Evolutionary conservation across 2,113 vertebrate genomes (phyloP).

Genomic region (Sapajus apella): DNA sequence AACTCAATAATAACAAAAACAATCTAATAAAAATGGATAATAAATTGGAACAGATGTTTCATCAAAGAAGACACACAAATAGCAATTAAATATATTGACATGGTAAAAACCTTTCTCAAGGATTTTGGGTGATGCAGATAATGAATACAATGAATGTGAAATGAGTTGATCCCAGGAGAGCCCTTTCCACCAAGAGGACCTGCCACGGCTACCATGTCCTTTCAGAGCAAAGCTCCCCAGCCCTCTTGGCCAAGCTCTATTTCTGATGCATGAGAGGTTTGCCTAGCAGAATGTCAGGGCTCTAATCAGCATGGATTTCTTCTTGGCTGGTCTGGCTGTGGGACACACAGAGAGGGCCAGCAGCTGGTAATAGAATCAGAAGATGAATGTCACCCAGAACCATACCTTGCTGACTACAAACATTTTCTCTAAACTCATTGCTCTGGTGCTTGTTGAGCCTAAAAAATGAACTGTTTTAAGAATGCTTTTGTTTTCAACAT

Average conservation of each 20-base stretch:
- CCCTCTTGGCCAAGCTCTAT: not conserved
- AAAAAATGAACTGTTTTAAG: not conserved
- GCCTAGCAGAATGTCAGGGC: not conserved
- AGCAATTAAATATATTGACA: not conserved
- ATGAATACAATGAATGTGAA: not conserved
- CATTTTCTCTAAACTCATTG: not conserved
- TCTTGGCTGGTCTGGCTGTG: not conserved
- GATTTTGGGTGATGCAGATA: not conserved
- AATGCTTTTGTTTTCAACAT: not conserved
- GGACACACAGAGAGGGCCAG: not conserved
- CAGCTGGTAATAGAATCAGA: not conserved
- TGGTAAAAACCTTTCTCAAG: not conserved
- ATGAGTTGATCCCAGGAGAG: not conserved
- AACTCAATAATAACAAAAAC: not conserved
- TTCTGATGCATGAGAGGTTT: not conserved
- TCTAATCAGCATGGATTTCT: not conserved
- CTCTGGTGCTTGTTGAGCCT: not conserved
- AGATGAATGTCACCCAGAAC: not conserved
- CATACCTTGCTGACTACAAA: not conserved
- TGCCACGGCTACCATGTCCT: not conserved
- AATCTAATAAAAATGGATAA: not conserved
- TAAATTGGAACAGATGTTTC: not conserved
- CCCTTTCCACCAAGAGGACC: not conserved
- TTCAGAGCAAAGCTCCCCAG: not conserved
- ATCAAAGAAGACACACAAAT: not conserved